A percentile compares a stretch with the other conserved stretches of the same genome.
Evolutionary conservation across 2,797 vertebrate species (phyloP).

Genomic region (Hypotaenidia okinawae): DNA sequence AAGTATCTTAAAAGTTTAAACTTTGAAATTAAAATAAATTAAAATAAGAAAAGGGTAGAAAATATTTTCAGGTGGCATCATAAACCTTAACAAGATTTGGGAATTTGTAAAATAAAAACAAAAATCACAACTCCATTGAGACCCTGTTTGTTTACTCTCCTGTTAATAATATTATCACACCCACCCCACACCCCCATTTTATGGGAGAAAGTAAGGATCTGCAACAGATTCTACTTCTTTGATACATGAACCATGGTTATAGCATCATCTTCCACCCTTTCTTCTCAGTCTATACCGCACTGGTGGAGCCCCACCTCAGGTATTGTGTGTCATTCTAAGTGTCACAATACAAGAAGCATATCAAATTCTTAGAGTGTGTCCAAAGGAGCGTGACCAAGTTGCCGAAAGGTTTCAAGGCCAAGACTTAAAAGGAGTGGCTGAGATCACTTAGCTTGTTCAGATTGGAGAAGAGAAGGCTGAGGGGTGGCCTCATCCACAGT

Average conservation of each 20-base stretch:
- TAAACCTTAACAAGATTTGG: too few species aligned
- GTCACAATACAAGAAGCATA: background rate
- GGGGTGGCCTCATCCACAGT: background rate
- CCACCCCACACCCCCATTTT: background rate
- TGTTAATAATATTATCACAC: too few species aligned
- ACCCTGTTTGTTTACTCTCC: too few species aligned
- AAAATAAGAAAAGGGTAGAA: too few species aligned
- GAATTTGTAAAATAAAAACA: too few species aligned
- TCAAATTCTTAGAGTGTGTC: background rate
- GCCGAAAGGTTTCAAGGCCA: background rate
- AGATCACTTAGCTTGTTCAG: background rate
- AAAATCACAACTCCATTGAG: too few species aligned
- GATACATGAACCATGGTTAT: background rate
- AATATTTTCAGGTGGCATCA: too few species aligned
- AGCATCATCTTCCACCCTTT: accelerated
- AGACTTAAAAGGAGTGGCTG: accelerated
- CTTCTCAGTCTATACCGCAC: background rate
- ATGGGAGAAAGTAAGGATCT: background rate
- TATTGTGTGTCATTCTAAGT: background rate
- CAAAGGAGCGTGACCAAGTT: background rate
- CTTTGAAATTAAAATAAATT: too few species aligned
- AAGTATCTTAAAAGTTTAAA: too few species aligned
- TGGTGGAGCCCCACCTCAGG: accelerated
- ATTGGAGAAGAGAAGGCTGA: background rate
- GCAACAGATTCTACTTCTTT: background rate